These are phyloP conservation scores for Sparidentex hasta DNA, from an alignment of 2,797 vertebrate genomes.

Conservation along the genomic window DNA sequence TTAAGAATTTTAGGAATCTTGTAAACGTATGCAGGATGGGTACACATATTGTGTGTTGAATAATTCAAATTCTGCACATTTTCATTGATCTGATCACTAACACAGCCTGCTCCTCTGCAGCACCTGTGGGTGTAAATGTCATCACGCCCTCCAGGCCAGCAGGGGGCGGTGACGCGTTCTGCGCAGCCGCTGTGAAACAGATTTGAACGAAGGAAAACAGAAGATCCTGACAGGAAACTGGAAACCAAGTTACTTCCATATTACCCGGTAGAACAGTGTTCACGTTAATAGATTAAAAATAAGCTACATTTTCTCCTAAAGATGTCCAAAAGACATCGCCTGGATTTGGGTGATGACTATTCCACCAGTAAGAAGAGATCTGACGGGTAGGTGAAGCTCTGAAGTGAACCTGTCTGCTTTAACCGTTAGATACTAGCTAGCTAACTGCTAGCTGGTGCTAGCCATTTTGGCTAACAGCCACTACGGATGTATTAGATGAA, in stretches of 20 bases:
- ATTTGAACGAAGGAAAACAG: conserved; percentile 30
- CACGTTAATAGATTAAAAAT: conserved; percentile 12
- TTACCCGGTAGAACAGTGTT: conserved; percentile 45
- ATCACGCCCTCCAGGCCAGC: conserved; percentile 14
- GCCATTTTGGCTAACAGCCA: conserved; percentile 50
- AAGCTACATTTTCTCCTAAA: conserved; percentile 10
- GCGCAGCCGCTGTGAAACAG: background rate
- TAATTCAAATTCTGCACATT: too few species aligned
- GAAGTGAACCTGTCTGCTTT: background rate
- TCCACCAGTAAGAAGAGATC: conserved; percentile 91
- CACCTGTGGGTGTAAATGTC: background rate
- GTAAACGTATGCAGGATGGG: too few species aligned
- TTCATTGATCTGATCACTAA: too few species aligned
- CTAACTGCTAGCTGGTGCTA: conserved; percentile 56
- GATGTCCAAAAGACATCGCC: conserved; percentile 95
- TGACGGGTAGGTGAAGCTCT: conserved; percentile 87
- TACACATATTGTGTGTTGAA: too few species aligned
- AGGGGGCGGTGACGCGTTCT: conserved; percentile 15
- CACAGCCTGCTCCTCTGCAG: too few species aligned
- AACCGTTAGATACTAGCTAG: conserved; percentile 16
- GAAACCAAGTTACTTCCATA: conserved; percentile 45
- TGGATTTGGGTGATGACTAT: conserved; percentile 94
- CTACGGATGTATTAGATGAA: conserved; percentile 7
- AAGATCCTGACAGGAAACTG: conserved; percentile 39
- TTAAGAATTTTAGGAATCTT: too few species aligned